Conservation (phyloP, 2,113 vertebrate genomes). For the Pygoscelis adeliae region DNA sequence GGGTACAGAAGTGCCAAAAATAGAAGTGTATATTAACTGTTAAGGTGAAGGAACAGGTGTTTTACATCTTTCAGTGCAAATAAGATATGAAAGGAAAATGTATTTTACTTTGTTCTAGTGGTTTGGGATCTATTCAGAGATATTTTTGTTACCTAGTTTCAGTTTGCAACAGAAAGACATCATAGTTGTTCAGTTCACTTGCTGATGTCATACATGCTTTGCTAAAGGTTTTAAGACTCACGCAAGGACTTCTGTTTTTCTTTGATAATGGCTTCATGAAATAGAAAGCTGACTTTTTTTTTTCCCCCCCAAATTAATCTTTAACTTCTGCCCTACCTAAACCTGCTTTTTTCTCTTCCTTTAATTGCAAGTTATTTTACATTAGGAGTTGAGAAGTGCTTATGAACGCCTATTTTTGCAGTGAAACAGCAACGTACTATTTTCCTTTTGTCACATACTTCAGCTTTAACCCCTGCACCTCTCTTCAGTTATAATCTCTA, state of each 20-base stretch:
- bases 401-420: background rate
- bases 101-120: background rate
- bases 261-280: background rate
- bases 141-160: constrained; percentile 37
- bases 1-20: constrained; percentile 41
- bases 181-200: constrained; percentile 15
- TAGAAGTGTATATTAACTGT: constrained; percentile 36
- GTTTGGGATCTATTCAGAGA: background rate
- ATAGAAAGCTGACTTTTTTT: background rate
- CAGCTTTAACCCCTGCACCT: constrained; percentile 37
- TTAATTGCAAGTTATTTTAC: background rate
- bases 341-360: background rate
- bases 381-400: background rate
- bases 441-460: background rate
- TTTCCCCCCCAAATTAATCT: background rate
- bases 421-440: background rate
- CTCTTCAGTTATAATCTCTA: background rate
- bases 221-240: constrained; percentile 27
- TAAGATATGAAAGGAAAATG: background rate
- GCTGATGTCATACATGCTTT: constrained; percentile 27
- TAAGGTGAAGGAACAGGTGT: constrained; percentile 61
- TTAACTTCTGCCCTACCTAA: constrained; percentile 3
- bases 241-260: background rate
- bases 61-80: background rate
- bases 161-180: background rate